phyloP scores from a whole-genome alignment of 2,888 invertebrate genomes.

The Cinara cedri region DNA sequence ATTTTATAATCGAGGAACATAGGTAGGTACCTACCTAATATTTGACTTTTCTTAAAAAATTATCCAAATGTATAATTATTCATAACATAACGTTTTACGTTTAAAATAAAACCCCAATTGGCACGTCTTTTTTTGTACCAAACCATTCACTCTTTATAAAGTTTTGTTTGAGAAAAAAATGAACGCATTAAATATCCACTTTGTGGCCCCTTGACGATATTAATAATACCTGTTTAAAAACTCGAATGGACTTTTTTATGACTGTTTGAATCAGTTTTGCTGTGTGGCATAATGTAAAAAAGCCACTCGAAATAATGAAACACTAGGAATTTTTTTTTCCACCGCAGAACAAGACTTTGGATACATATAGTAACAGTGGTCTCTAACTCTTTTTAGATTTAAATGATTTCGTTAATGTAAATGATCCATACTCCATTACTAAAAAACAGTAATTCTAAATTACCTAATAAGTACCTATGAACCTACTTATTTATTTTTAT shows the following conservation, averaged over 20 bases:
- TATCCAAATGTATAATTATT: conserved; percentile 30
- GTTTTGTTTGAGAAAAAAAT: conserved; percentile 35
- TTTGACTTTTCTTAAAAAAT: not conserved
- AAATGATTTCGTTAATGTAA: conserved; percentile 24
- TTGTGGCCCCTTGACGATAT: conserved; percentile 44
- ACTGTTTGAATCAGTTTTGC: conserved; percentile 55
- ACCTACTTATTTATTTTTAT: not conserved
- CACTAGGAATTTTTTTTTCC: conserved; percentile 27
- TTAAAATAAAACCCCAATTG: conserved; percentile 40
- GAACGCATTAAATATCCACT: conserved; percentile 52
- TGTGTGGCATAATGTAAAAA: conserved; percentile 52
- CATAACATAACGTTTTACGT: conserved; percentile 26
- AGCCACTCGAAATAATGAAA: conserved; percentile 54
- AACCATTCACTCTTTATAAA: conserved; percentile 48
- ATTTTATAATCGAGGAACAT: not conserved
- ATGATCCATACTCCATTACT: not conserved
- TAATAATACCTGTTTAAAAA: conserved; percentile 56
- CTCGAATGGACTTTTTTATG: conserved; percentile 55
- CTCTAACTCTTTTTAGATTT: conserved; percentile 38
- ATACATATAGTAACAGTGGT: conserved; percentile 36
- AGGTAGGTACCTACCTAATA: no score
- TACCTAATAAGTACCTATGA: not conserved
- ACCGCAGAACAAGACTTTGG: conserved; percentile 32
- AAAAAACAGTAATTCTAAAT: not conserved
- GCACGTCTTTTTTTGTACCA: conserved; percentile 49